Conservation (phyloP, 1,140 invertebrate genomes). For the Calycopis cecrops region DNA sequence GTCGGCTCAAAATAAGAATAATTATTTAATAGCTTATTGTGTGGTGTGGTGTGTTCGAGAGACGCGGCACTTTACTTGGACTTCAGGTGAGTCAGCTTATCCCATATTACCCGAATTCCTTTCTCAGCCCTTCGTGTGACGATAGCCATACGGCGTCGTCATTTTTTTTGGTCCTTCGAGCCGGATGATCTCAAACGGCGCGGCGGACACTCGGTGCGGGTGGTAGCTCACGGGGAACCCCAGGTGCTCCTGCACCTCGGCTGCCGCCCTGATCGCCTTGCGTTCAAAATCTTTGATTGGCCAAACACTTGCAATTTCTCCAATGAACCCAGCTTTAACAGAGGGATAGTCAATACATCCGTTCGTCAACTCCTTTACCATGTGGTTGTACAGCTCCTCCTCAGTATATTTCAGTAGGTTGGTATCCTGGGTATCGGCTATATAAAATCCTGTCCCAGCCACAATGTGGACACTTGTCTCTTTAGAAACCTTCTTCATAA, state of each 20-base stretch:
- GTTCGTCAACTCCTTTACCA: conserved; percentile 77
- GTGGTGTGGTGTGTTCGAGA: too few relatives aligned
- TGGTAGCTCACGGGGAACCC: conserved; percentile 88
- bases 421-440: conserved; percentile 67
- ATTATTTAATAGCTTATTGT: too few relatives aligned
- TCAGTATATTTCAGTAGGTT: conserved; percentile 53
- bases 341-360: conserved; percentile 74
- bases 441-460: conserved; percentile 84
- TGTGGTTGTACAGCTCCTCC: conserved; percentile 79
- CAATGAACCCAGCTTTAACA: conserved; percentile 87
- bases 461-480: conserved; percentile 84
- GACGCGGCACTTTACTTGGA: too few relatives aligned
- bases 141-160: too few relatives aligned
- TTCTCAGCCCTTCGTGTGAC: too few relatives aligned
- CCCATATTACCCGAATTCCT: too few relatives aligned
- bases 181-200: conserved; percentile 86
- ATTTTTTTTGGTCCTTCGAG: too few relatives aligned
- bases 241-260: conserved; percentile 78
- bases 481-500: conserved; percentile 78
- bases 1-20: too few relatives aligned
- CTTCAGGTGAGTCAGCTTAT: too few relatives aligned
- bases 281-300: conserved; percentile 88
- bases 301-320: conserved; percentile 88
- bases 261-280: conserved; percentile 81
- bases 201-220: conserved; percentile 82